Conservation (phyloP, 92 coral and sea anemone species). For the Montipora capitata region DNA sequence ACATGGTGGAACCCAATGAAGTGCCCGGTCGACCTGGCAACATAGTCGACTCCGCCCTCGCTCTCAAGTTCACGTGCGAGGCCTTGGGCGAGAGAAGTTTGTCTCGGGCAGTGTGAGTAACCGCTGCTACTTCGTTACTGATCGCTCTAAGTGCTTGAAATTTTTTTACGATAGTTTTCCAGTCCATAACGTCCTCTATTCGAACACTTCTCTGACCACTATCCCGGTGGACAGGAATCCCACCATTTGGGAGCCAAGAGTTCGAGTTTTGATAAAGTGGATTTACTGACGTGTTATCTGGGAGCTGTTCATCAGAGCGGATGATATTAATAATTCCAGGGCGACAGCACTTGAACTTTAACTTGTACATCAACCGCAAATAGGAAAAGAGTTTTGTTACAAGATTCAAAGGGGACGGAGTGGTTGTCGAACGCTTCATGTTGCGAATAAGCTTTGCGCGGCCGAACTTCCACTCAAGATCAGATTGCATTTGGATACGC, state of each 20-base stretch:
- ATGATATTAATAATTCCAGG: conserved; percentile 94
- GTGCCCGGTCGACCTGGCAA: conserved; percentile 67
- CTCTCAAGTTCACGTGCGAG: conserved; percentile 63
- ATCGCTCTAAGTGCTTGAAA: conserved; percentile 80
- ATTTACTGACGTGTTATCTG: conserved; percentile 82
- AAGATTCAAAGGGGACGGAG: conserved; percentile 97
- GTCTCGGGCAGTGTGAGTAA: conserved; percentile 62
- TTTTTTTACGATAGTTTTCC: conserved; percentile 89
- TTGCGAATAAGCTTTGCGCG: conserved; percentile 97
- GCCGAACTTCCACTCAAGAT: conserved; percentile 98
- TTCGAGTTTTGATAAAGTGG: conserved; percentile 70
- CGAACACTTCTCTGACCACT: conserved; percentile 70
- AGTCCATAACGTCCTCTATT: conserved; percentile 94
- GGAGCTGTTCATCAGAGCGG: conserved; percentile 90
- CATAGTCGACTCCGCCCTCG: conserved; percentile 61
- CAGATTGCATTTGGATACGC: conserved; percentile 97
- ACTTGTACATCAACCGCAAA: conserved; percentile 75
- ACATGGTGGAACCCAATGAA: conserved; percentile 84
- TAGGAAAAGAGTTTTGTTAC: conserved; percentile 90
- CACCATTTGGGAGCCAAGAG: conserved; percentile 76
- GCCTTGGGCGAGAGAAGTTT: conserved; percentile 60
- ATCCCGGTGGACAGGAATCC: conserved; percentile 67
- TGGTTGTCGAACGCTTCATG: conserved; percentile 98
- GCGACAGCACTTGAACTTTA: conserved; percentile 92
- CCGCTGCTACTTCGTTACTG: conserved; percentile 64